These are phyloP conservation scores for Athrips mouffetella DNA, from an alignment of 2,888 invertebrate genomes.

Conservation along the genomic window DNA sequence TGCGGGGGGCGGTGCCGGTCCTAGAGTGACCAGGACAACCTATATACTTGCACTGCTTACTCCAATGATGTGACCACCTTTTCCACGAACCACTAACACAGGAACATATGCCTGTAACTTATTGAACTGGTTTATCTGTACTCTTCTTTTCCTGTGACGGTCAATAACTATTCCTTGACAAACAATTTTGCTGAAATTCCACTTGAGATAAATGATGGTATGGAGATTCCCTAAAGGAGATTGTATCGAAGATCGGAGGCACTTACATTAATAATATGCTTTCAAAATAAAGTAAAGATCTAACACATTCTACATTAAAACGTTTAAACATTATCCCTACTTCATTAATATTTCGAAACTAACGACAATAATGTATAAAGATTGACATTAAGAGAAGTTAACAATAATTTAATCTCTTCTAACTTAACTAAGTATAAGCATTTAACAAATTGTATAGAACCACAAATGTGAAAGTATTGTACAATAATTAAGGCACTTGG, in stretches of 20 bases:
- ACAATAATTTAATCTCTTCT: constrained; percentile 78
- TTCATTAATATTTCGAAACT: constrained; percentile 28
- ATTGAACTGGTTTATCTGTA: too few species aligned
- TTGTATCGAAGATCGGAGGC: constrained; percentile 48
- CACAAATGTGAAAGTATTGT: constrained; percentile 67
- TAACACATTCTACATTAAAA: constrained; percentile 29
- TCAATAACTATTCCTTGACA: too few species aligned
- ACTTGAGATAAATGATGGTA: constrained; percentile 29
- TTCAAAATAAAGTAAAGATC: constrained; percentile 41
- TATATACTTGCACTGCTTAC: too few species aligned
- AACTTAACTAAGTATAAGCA: constrained; percentile 65
- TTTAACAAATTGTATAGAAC: constrained; percentile 70
- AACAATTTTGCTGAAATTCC: constrained; percentile 28
- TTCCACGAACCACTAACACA: too few species aligned
- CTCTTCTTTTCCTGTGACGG: too few species aligned
- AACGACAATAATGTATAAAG: constrained; percentile 49
- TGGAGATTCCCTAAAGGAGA: constrained; percentile 65
- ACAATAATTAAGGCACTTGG: constrained; percentile 74
- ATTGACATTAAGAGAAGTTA: constrained; percentile 75
- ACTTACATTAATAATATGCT: constrained; percentile 43
- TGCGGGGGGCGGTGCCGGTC: too few species aligned
- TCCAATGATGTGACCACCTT: too few species aligned
- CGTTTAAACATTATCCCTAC: constrained; percentile 40
- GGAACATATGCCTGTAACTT: too few species aligned
- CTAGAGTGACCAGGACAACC: too few species aligned